Evolutionary conservation across 2,113 vertebrate species (phyloP).

Genomic region (Copsychus sechellarum): DNA sequence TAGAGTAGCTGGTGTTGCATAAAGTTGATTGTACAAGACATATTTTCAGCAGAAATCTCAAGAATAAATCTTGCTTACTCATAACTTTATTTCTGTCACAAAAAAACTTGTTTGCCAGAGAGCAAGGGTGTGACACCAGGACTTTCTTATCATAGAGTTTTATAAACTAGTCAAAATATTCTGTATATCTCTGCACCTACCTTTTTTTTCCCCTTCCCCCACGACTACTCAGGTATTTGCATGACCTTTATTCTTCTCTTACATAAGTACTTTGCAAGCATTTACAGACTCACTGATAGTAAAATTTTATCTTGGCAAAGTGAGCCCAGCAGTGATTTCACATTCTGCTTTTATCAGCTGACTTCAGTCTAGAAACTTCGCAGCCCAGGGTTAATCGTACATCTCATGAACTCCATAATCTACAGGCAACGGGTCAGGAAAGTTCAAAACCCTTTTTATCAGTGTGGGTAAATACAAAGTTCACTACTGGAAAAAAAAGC

Average conservation of each 20-base stretch:
- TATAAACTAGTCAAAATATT: neutral
- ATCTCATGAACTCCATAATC: neutral
- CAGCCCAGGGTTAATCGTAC: neutral
- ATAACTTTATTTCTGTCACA: neutral
- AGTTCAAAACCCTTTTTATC: neutral
- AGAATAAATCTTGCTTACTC: neutral
- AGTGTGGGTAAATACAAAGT: neutral
- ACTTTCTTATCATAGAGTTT: neutral
- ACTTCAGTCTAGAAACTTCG: neutral
- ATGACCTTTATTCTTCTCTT: slow-evolving; percentile 15
- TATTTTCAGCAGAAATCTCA: neutral
- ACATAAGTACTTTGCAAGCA: neutral
- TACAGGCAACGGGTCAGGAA: neutral
- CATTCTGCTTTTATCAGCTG: slow-evolving; percentile 27
- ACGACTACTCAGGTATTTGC: neutral
- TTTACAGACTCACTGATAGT: neutral
- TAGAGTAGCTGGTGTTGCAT: neutral
- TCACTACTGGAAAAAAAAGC: neutral
- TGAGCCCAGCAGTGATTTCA: neutral
- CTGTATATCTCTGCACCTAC: neutral
- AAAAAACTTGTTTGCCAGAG: neutral
- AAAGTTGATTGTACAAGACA: neutral
- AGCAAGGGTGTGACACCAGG: accelerated
- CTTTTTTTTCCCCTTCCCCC: neutral
- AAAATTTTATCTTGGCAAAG: slow-evolving; percentile 20